These are phyloP conservation scores for Anastrepha ludens DNA, from an alignment of 1,140 invertebrate species.

Conservation along the genomic window DNA sequence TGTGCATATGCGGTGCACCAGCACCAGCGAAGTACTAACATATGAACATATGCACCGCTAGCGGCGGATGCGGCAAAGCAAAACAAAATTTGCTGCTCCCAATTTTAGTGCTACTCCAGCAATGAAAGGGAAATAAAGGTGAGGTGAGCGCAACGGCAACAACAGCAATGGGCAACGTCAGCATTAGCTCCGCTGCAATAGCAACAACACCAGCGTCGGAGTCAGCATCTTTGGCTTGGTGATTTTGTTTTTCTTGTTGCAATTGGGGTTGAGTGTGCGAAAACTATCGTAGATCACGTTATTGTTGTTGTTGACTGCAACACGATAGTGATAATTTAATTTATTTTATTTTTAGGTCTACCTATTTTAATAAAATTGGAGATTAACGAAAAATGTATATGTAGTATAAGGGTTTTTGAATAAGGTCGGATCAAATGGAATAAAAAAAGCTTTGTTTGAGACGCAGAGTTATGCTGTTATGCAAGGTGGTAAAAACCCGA, in stretches of 20 bases:
- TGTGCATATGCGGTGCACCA: not conserved
- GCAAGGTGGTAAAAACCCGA: too few species aligned
- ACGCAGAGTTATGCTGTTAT: too few species aligned
- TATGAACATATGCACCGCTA: not conserved
- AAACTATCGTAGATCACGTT: constrained; percentile 10
- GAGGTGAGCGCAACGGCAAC: not conserved
- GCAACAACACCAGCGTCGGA: not conserved
- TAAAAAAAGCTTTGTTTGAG: too few species aligned
- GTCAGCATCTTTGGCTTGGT: not conserved
- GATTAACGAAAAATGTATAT: not conserved
- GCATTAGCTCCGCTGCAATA: not conserved
- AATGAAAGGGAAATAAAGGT: not conserved
- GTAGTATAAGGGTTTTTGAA: too few species aligned
- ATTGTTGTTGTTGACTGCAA: constrained; percentile 1
- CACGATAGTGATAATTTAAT: constrained; percentile 20
- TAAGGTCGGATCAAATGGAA: too few species aligned
- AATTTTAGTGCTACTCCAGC: not conserved
- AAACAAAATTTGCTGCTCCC: constrained; percentile 9
- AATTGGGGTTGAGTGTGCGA: not conserved
- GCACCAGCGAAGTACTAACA: not conserved
- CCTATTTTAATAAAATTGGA: constrained; percentile 47
- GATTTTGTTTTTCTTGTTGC: not conserved
- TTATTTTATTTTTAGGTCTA: constrained; percentile 52
- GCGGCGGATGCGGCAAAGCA: constrained; percentile 10
- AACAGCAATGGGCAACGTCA: constrained; percentile 21